Base-by-base conservation (phyloP, 2,797 vertebrate species). In the Luscinia luscinia region DNA sequence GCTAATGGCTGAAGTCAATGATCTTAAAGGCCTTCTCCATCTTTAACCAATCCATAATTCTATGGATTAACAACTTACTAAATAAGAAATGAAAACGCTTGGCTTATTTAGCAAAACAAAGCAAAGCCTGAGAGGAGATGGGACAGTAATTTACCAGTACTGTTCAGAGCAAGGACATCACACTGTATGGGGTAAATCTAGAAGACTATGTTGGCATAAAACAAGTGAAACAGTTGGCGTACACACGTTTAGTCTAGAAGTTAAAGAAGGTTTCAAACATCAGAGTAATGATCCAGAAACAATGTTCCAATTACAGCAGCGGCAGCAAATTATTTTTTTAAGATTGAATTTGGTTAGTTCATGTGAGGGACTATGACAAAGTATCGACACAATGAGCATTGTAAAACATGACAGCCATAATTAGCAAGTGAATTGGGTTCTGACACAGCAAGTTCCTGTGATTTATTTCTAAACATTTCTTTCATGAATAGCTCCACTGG, bases 381-480 rank as follows among this genome's bases (percentile, higher is more conserved):
- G 66, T 24, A 73, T 48, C 1, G 0, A 69, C 82, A 86, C 79
- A 74, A 67, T 17, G 26, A 36, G 82, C 66, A 18, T 7, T 75
- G 91, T 80, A 79, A 62, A 93, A 88, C 90, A 72, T 2, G 46
- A 78, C 74, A 73, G 86, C 85, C 80, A 66, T 48, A 88, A 95
- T 93, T 76, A 93, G 90, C 93, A 69, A 93, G 62, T 78, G 88
- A 95, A 91, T 62, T 67, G 87, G 79, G 68, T 57, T 94, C 57
- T 9, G 10, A 87, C 93, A 86, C 66, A 54, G 79, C 62, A 55
- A 94, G 85, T 62, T 86, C 84, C 82, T 62, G n/a, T 90, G 84
- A 95, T 94, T 94, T 91, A 94, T 96, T 93, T 92, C 82, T 91
- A 86, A 87, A 91, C 84, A 73, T 66, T 93, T 86, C 79, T 86